Evolutionary conservation across 2,797 vertebrate species (phyloP).

Genomic region (Hybognathus amarus): DNA sequence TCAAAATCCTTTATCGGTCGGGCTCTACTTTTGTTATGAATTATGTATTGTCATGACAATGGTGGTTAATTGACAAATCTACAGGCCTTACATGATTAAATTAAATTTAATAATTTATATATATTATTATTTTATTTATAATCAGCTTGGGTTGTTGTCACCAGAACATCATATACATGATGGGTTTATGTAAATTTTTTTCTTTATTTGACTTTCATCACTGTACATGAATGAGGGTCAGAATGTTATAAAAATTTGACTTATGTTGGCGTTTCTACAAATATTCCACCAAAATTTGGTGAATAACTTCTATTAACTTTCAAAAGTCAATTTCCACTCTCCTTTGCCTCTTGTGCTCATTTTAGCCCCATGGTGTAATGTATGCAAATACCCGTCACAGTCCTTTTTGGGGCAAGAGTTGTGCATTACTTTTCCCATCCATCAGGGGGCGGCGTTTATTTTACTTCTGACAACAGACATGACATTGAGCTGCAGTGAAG

Average conservation of each 20-base stretch:
- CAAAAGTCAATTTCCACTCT: not conserved
- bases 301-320: not conserved
- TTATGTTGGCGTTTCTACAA: not conserved
- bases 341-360: not conserved
- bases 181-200: not conserved
- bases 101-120: too few relatives aligned
- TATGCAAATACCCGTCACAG: not conserved
- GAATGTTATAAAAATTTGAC: not conserved
- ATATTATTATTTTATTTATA: not conserved
- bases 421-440: slow-evolving; percentile 58
- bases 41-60: not conserved
- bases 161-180: not conserved
- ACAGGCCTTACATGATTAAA: not conserved
- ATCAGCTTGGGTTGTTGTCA: not conserved
- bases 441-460: slow-evolving; percentile 66
- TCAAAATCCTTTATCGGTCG: too few relatives aligned
- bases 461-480: slow-evolving; percentile 37
- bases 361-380: not conserved
- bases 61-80: not conserved
- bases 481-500: slow-evolving; percentile 46
- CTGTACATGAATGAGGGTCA: not conserved
- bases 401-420: slow-evolving; percentile 48
- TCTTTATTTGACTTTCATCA: not conserved
- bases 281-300: not conserved
- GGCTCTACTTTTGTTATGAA: too few relatives aligned